Conservation (phyloP, 2,797 vertebrate genomes). For the Poeciliopsis paucimaculata region DNA sequence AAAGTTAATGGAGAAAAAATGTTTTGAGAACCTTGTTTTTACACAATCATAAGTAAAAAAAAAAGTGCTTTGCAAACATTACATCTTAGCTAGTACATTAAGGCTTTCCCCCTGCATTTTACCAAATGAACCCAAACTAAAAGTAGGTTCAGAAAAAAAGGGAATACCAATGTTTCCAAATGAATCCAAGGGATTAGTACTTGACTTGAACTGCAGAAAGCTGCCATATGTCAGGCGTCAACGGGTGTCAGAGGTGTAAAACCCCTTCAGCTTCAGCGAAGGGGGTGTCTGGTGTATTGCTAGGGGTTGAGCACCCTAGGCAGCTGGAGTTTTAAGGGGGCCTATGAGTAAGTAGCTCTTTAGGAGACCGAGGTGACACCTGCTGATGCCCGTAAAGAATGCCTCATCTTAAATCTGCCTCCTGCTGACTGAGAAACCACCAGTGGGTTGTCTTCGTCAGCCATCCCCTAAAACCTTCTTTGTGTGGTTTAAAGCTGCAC, state of each 20-base stretch:
- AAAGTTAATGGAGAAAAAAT: not conserved
- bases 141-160: constrained; percentile 22
- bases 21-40: not conserved
- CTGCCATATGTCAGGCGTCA: constrained; percentile 37
- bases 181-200: constrained; percentile 45
- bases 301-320: constrained; percentile 42
- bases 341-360: constrained; percentile 35
- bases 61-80: not conserved
- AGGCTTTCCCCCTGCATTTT: not conserved
- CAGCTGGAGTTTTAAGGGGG: constrained; percentile 53
- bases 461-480: constrained; percentile 29
- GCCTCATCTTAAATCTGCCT: constrained; percentile 52
- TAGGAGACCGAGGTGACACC: constrained; percentile 70
- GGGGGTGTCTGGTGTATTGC: constrained; percentile 41
- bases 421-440: constrained; percentile 41
- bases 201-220: constrained; percentile 29
- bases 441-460: constrained; percentile 50
- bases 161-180: constrained; percentile 52
- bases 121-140: constrained; percentile 13
- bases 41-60: not conserved
- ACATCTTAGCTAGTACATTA: not conserved
- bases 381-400: constrained; percentile 58
- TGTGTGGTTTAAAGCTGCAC: constrained; percentile 35
- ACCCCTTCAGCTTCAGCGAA: constrained; percentile 10
- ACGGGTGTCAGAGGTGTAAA: constrained; percentile 51